phyloP scores from a whole-genome alignment of 2,797 vertebrate genomes.

The Sebastes hubbsi region DNA sequence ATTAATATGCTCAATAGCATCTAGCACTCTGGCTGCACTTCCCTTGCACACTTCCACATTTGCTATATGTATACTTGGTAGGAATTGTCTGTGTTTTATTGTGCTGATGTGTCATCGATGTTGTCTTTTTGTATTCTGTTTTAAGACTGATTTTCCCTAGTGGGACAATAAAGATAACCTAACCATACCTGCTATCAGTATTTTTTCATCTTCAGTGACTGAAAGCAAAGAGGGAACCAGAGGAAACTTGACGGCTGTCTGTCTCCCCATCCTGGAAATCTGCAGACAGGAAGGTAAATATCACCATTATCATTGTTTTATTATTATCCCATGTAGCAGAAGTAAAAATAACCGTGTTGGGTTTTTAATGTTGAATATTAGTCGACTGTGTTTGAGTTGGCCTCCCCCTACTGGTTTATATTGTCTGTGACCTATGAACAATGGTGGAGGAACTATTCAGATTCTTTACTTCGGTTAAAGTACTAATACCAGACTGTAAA shows the following conservation, averaged over 20 bases:
- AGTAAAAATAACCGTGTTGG: neutral
- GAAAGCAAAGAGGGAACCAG: constrained; percentile 74
- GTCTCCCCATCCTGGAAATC: constrained; percentile 73
- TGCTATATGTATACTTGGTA: too few relatives aligned
- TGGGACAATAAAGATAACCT: neutral
- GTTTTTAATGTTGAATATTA: neutral
- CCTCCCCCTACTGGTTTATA: neutral
- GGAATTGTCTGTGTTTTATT: too few relatives aligned
- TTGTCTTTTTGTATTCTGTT: constrained; percentile 1
- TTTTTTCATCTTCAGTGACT: constrained; percentile 81
- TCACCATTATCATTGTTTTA: too few relatives aligned
- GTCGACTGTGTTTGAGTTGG: neutral
- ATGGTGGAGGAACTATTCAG: neutral
- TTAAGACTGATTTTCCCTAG: too few relatives aligned
- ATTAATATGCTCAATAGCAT: too few relatives aligned
- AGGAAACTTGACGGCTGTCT: constrained; percentile 72
- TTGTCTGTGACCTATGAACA: neutral
- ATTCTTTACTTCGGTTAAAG: neutral
- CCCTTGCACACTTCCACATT: too few relatives aligned
- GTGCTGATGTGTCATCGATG: too few relatives aligned
- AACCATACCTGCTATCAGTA: constrained; percentile 82
- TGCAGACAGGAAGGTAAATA: constrained; percentile 37
- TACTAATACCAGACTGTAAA: neutral
- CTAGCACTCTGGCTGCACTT: too few relatives aligned
- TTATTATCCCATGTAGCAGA: neutral